A percentile compares a stretch with the other conserved stretches of the same genome.
Evolutionary conservation across 1,140 invertebrate genomes (phyloP).

Genomic region (Phocides pigmalion): DNA sequence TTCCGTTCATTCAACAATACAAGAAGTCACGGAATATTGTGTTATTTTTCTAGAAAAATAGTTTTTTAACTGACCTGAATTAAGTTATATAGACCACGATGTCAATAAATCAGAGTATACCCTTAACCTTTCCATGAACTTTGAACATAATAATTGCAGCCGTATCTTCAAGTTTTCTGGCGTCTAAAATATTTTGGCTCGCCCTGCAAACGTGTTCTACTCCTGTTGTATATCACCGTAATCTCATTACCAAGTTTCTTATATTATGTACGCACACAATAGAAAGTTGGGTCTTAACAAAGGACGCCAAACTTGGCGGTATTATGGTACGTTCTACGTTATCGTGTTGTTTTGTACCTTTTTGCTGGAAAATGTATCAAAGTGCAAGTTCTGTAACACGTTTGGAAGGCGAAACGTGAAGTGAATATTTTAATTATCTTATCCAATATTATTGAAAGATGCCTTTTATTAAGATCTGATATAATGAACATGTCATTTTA

Average conservation of each 20-base stretch:
- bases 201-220: not conserved
- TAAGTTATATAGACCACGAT: too few relatives aligned
- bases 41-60: too few relatives aligned
- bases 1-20: too few relatives aligned
- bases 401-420: slow-evolving; percentile 4
- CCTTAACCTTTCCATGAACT: too few relatives aligned
- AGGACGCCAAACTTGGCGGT: not conserved
- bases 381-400: slow-evolving; percentile 1
- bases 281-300: slow-evolving; percentile 12
- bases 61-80: too few relatives aligned
- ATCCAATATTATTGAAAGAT: too few relatives aligned
- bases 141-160: too few relatives aligned
- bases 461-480: too few relatives aligned
- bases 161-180: not conserved
- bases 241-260: slow-evolving; percentile 19
- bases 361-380: slow-evolving; percentile 8
- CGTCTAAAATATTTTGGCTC: not conserved
- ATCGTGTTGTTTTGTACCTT: not conserved
- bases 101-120: too few relatives aligned
- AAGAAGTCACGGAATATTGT: too few relatives aligned
- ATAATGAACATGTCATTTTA: too few relatives aligned
- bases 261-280: slow-evolving; percentile 13
- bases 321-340: slow-evolving; percentile 6
- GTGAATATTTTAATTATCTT: too few relatives aligned
- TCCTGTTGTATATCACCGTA: not conserved